A percentile compares a stretch with the other conserved stretches of the same genome.
Evolutionary conservation across 2,113 vertebrate species (phyloP).

Genomic region (Alaudala cheleensis): DNA sequence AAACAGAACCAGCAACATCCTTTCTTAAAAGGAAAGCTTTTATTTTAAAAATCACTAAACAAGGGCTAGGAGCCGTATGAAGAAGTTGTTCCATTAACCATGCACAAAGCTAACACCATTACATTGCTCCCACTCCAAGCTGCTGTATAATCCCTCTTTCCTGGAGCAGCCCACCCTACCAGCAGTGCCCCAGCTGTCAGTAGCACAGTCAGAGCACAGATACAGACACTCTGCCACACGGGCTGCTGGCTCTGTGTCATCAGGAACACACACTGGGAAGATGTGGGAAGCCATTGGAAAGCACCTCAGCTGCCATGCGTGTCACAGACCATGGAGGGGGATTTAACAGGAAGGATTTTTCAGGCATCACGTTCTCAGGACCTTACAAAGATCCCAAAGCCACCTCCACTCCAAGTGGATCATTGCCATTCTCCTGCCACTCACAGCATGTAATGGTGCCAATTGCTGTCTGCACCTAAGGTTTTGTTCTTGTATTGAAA

Average conservation of each 20-base stretch:
- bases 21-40: not conserved
- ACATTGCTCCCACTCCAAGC: not conserved
- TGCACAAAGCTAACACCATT: not conserved
- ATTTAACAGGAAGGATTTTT: not conserved
- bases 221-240: rapidly evolving
- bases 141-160: not conserved
- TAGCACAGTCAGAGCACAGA: not conserved
- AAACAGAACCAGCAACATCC: not conserved
- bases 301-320: not conserved
- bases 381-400: not conserved
- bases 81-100: not conserved
- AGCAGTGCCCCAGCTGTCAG: not conserved
- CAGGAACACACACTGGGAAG: not conserved
- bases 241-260: rapidly evolving
- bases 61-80: not conserved
- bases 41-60: not conserved
- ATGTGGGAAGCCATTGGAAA: not conserved
- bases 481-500: not conserved
- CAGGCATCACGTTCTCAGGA: not conserved
- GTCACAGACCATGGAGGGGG: not conserved
- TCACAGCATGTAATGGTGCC: not conserved
- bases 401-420: not conserved
- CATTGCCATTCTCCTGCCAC: not conserved
- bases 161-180: not conserved
- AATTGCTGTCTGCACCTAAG: not conserved